Conservation (phyloP, 2,113 vertebrate species). For the Hyla sarda region DNA sequence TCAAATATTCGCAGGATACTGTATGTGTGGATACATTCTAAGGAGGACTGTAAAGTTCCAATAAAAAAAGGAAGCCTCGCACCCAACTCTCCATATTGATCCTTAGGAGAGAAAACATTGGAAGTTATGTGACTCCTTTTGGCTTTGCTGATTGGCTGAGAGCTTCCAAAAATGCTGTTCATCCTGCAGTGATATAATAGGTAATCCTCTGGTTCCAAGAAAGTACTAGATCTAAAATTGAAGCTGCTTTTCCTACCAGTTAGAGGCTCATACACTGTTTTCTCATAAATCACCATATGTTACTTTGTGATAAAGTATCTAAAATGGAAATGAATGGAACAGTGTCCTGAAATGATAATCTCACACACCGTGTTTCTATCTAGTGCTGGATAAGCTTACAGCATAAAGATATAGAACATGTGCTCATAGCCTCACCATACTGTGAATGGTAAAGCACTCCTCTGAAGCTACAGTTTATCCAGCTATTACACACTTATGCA, state of each 20-base stretch:
- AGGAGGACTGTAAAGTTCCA: too few species aligned
- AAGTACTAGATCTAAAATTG: not conserved
- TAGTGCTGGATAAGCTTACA: not conserved
- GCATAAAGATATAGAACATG: not conserved
- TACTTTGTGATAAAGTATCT: not conserved
- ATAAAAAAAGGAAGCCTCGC: too few species aligned
- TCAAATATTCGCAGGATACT: too few species aligned
- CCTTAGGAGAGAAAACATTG: too few species aligned
- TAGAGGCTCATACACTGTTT: not conserved
- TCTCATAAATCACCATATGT: not conserved
- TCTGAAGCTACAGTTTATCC: not conserved
- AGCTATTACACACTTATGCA: not conserved
- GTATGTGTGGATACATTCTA: too few species aligned
- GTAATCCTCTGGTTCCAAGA: not conserved
- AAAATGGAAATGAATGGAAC: not conserved
- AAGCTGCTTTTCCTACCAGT: not conserved
- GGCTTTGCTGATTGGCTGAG: too few species aligned
- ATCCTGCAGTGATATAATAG: not conserved
- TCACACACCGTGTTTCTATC: not conserved
- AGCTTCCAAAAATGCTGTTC: not conserved
- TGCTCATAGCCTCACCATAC: not conserved
- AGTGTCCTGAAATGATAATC: not conserved
- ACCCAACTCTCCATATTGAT: too few species aligned
- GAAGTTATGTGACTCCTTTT: too few species aligned
- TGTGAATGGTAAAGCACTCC: not conserved